Conservation (phyloP, 2,797 vertebrate genomes). For the Limnodromus scolopaceus region DNA sequence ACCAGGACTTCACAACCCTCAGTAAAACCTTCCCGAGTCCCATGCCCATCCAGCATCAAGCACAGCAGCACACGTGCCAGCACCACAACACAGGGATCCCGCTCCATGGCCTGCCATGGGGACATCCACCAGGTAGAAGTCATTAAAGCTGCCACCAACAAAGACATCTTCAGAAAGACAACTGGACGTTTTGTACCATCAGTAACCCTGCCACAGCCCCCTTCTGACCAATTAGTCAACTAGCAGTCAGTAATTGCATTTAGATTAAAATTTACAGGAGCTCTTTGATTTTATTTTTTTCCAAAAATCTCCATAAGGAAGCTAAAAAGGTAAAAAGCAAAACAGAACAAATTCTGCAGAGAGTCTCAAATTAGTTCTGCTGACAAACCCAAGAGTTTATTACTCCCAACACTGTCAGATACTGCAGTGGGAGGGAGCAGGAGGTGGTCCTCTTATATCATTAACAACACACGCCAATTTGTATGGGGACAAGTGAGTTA, state of each 20-base stretch:
- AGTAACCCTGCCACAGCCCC: neutral
- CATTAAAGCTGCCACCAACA: neutral
- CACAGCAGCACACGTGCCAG: neutral
- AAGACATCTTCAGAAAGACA: neutral
- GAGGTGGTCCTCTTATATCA: neutral
- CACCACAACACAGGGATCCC: neutral
- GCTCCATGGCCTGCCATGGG: accelerated
- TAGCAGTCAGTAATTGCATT: neutral
- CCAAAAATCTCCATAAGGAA: neutral
- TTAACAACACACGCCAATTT: neutral
- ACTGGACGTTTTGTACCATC: neutral
- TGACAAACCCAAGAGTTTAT: neutral
- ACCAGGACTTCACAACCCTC: neutral
- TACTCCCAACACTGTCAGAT: neutral
- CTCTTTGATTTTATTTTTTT: neutral
- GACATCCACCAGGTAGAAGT: neutral
- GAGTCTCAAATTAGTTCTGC: neutral
- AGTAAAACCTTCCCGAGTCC: neutral
- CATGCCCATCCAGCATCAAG: neutral
- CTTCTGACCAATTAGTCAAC: neutral
- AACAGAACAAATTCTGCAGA: neutral
- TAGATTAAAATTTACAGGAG: neutral
- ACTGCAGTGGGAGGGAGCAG: neutral
- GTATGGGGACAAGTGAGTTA: neutral
- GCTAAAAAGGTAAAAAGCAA: neutral